Evolutionary conservation across 2,113 vertebrate species (phyloP), one percentile per base, ranked within the genome.

Genomic region (Actenoides hombroni): DNA sequence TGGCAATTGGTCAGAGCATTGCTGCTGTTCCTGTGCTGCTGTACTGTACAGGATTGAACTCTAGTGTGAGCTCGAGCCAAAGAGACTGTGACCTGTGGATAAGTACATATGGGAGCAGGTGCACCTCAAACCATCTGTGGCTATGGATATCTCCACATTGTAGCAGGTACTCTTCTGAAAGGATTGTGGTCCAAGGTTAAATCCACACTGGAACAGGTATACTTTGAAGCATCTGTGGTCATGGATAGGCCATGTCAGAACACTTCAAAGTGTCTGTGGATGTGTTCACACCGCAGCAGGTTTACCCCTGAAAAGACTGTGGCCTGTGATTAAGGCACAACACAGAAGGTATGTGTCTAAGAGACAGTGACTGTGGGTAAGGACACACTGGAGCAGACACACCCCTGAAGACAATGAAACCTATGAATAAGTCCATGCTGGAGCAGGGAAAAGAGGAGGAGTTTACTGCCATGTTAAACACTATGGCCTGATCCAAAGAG

Each of bases 221-320:
- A 74, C 28, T 13, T 56, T 28, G 11, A 75, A 26, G 11, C 26
- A 39, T 39, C 49, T 65, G 26, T 48, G 26, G 24, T 18, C 20
- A 13, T 40, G 35, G 11, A 29, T 24, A 68, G 14, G 21, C 39
- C 14, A 8, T 70, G 14, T 14, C 11, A 5, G 21, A 63, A 79
- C 7, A 56, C 18, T 12, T 56, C 15, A 39, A 35, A 53, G 8
- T 65, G 24, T 46, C 67, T 40, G 7, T 40, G 29, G 11, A 26
- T 74, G 35, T 67, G 26, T 67, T 14, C 44, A 60, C 1, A 1
- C 9, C 0, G 0, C 17, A 51, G 18, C 18, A 68, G 37, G 14
- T 82, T 82, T 60, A 40, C 17, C 13, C 33, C 26, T 28, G 17
- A 82, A 64, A 16, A 59, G 11, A 12, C 17, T 26, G 29, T 67